Evolutionary conservation across 1,140 invertebrate genomes (phyloP).

Genomic region (Calycopis cecrops): DNA sequence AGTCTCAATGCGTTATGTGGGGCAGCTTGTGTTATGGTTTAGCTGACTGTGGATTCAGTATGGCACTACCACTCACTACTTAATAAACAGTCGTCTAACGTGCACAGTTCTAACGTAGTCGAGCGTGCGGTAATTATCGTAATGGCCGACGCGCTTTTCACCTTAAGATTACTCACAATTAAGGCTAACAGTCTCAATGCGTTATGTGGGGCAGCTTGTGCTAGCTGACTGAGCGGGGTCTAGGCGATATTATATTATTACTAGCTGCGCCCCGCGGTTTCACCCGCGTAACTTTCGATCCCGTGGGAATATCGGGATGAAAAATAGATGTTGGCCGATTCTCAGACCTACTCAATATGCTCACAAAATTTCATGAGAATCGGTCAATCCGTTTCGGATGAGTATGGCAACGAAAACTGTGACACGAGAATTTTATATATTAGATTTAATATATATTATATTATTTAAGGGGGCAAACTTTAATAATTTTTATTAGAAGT

Average conservation of each 20-base stretch:
- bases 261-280: too few species aligned
- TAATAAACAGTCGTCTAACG: background rate
- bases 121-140: background rate
- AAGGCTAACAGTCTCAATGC: background rate
- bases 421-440: too few species aligned
- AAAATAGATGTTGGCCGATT: too few species aligned
- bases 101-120: background rate
- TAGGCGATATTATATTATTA: background rate
- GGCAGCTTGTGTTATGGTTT: background rate
- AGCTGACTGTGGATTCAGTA: too few species aligned
- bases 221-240: too few species aligned
- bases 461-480: background rate
- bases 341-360: too few species aligned
- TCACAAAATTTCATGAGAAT: too few species aligned
- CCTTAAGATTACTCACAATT: background rate
- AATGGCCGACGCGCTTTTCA: slow-evolving; percentile 1
- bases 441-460: background rate
- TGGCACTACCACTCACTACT: too few species aligned
- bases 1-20: background rate
- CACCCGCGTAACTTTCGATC: too few species aligned
- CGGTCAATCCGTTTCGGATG: too few species aligned
- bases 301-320: too few species aligned
- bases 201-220: background rate
- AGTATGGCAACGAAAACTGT: too few species aligned
- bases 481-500: background rate